Evolutionary conservation across 2,113 vertebrate genomes (phyloP).

Genomic region (Poeciliopsis prolifica): DNA sequence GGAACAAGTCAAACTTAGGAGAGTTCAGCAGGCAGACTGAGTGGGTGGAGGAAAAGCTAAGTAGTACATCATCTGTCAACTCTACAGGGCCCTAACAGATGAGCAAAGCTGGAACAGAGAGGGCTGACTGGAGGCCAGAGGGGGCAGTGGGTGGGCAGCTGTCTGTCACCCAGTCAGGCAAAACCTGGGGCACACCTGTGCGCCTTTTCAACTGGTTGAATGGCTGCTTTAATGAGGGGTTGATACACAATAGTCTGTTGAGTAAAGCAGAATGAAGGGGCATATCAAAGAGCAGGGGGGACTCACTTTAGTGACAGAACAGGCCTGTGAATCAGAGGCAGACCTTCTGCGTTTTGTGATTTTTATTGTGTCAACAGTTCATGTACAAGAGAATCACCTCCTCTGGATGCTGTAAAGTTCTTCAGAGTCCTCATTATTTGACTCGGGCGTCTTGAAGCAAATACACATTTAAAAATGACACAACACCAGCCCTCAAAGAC

Average conservation of each 20-base stretch:
- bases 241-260: conserved; percentile 29
- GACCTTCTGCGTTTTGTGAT: conserved; percentile 41
- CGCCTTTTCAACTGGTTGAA: conserved; percentile 33
- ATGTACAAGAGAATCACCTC: conserved; percentile 1
- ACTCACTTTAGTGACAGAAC: conserved; percentile 46
- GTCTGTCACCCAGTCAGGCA: conserved; percentile 57
- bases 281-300: conserved; percentile 50
- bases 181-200: conserved; percentile 68
- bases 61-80: conserved; percentile 46
- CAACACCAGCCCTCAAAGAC: no score
- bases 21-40: conserved; percentile 11
- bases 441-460: no score
- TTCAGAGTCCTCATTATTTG: no score
- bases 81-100: conserved; percentile 67
- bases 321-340: conserved; percentile 50
- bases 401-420: no score
- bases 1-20: neutral
- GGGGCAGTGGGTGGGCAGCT: conserved; percentile 52
- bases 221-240: conserved; percentile 43
- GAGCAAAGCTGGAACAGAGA: conserved; percentile 44
- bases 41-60: conserved; percentile 45
- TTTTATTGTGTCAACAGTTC: conserved; percentile 12
- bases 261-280: conserved; percentile 50
- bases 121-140: conserved; percentile 56
- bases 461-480: no score